Percentiles rank a stretch among this genome's conserved stretches.
These are phyloP conservation scores for Myiotriccus ornatus DNA, from an alignment of 2,797 vertebrate genomes.

Conservation along the genomic window DNA sequence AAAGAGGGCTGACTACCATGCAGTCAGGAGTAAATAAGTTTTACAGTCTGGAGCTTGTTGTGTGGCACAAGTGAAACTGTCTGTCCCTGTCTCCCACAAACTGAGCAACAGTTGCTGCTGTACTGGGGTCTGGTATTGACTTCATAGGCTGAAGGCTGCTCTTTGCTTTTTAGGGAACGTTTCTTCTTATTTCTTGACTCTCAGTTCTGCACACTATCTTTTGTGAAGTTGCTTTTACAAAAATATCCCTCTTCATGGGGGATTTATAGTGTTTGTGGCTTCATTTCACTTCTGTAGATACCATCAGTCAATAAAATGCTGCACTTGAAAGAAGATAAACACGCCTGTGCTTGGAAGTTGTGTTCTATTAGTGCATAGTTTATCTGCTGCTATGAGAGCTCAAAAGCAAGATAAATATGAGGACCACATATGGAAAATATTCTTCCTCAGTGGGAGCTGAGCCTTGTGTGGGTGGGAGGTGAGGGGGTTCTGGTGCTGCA, in stretches of 20 bases:
- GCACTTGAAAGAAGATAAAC: not conserved
- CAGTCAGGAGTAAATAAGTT: not conserved
- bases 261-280: not conserved
- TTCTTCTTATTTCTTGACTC: not conserved
- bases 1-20: not conserved
- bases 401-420: fast-evolving
- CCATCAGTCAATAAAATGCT: not conserved
- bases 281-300: not conserved
- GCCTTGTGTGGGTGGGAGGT: fast-evolving
- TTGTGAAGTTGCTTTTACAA: not conserved
- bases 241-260: not conserved
- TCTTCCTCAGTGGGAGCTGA: not conserved
- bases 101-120: not conserved
- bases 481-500: not conserved
- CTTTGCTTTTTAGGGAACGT: not conserved
- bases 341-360: not conserved
- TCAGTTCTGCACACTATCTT: not conserved
- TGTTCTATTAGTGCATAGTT: not conserved
- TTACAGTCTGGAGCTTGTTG: not conserved
- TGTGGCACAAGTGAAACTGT: not conserved
- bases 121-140: not conserved
- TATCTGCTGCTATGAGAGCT: not conserved
- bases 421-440: not conserved
- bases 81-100: not conserved
- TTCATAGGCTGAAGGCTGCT: not conserved